These are phyloP conservation scores for Hymenopus coronatus DNA, from an alignment of 2,888 invertebrate genomes.

Conservation along the genomic window DNA sequence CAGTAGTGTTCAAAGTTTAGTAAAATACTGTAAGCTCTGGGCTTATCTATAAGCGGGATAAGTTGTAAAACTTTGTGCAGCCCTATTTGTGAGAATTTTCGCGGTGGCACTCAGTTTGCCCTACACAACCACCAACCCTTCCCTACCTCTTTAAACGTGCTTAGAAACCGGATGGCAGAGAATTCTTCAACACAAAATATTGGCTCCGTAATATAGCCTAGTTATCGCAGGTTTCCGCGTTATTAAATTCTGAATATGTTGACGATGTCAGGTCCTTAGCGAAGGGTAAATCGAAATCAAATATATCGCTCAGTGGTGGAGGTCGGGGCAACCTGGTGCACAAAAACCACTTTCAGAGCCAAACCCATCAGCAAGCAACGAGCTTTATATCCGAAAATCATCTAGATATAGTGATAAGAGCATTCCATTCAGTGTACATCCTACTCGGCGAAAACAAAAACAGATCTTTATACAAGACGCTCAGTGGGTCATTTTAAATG, in stretches of 20 bases:
- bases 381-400: background rate
- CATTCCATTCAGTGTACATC: no score
- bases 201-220: background rate
- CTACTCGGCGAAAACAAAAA: no score
- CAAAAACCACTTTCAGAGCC: background rate
- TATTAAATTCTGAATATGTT: background rate
- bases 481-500: no score
- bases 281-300: background rate
- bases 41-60: background rate
- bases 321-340: background rate
- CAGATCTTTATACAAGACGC: no score
- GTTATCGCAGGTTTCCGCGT: background rate
- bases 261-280: background rate
- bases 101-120: background rate
- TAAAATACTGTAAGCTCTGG: background rate
- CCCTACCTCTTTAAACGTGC: background rate
- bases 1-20: background rate
- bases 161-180: background rate
- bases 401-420: background rate
- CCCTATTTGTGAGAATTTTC: background rate
- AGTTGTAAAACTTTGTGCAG: background rate
- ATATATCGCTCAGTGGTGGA: background rate
- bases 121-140: background rate
- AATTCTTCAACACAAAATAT: background rate
- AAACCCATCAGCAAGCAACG: background rate